Evolutionary conservation across 1,140 invertebrate species (phyloP).

Genomic region (Papilio xuthus): DNA sequence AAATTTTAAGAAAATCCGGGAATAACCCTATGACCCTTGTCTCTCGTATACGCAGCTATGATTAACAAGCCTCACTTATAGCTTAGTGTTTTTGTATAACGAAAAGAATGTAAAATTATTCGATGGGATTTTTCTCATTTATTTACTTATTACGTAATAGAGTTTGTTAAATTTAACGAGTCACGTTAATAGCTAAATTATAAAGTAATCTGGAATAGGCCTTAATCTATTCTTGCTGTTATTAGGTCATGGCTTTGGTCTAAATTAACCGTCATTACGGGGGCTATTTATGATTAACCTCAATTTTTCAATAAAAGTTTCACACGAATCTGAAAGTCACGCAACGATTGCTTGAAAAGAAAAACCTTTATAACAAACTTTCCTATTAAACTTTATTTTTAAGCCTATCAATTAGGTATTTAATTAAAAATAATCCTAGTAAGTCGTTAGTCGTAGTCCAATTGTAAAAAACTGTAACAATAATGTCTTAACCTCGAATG

Average conservation of each 20-base stretch:
- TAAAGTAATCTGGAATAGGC: not conserved
- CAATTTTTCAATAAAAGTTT: constrained; percentile 34
- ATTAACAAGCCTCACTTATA: no score
- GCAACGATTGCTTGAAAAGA: not conserved
- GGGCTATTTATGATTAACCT: constrained; percentile 22
- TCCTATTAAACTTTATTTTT: not conserved
- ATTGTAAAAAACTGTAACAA: not conserved
- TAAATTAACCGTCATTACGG: constrained; percentile 25
- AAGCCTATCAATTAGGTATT: not conserved
- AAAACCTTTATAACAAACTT: not conserved
- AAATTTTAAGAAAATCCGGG: no score
- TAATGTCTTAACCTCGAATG: not conserved
- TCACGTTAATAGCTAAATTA: not conserved
- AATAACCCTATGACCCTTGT: no score
- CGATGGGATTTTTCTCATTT: not conserved
- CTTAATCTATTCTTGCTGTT: constrained; percentile 9
- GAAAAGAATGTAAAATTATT: no score
- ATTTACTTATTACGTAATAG: not conserved
- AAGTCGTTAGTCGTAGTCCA: not conserved
- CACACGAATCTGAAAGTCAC: constrained; percentile 29
- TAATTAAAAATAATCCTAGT: not conserved
- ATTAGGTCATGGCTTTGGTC: constrained; percentile 24
- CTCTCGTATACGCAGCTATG: no score
- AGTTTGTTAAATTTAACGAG: not conserved
- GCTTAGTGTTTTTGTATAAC: no score